Percentiles rank a stretch among this genome's conserved stretches.
These are phyloP conservation scores for Conchocele bisecta DNA, from an alignment of 2,888 invertebrate genomes.

Conservation along the genomic window DNA sequence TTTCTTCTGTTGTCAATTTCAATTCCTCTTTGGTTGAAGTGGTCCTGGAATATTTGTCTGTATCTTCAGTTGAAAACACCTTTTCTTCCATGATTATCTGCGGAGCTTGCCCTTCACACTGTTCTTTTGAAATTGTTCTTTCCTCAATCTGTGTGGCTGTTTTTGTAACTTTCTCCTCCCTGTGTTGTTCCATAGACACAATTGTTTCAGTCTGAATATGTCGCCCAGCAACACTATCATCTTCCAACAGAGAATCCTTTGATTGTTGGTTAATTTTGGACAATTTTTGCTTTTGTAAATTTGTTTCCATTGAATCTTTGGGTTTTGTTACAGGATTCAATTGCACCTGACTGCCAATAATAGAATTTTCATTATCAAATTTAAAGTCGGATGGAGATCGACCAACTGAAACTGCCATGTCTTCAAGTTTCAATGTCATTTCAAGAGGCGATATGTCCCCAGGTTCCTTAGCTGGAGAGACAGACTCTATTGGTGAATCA, in stretches of 20 bases:
- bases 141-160: slow-evolving; percentile 42
- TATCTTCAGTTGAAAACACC: slow-evolving; percentile 48
- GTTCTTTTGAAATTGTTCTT: slow-evolving; percentile 46
- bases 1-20: slow-evolving; percentile 41
- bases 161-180: slow-evolving; percentile 35
- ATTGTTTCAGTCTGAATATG: slow-evolving; percentile 46
- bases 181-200: slow-evolving; percentile 37
- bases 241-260: slow-evolving; percentile 43
- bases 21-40: slow-evolving; percentile 41
- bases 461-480: slow-evolving; percentile 56
- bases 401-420: slow-evolving; percentile 73
- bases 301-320: slow-evolving; percentile 7
- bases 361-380: too few species aligned
- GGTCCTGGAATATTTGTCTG: slow-evolving; percentile 40
- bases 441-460: slow-evolving; percentile 72
- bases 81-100: slow-evolving; percentile 50
- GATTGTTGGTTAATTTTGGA: not conserved
- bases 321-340: slow-evolving; percentile 9
- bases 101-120: slow-evolving; percentile 43
- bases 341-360: too few species aligned
- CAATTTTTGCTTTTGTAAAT: too few species aligned
- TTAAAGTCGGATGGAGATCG: slow-evolving; percentile 77
- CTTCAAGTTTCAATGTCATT: slow-evolving; percentile 59
- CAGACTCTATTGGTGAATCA: slow-evolving; percentile 68
- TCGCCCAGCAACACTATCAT: slow-evolving; percentile 38